Evolutionary conservation across 2,797 vertebrate genomes (phyloP), one percentile per base, ranked within the genome.

Genomic region (Manis javanica): DNA sequence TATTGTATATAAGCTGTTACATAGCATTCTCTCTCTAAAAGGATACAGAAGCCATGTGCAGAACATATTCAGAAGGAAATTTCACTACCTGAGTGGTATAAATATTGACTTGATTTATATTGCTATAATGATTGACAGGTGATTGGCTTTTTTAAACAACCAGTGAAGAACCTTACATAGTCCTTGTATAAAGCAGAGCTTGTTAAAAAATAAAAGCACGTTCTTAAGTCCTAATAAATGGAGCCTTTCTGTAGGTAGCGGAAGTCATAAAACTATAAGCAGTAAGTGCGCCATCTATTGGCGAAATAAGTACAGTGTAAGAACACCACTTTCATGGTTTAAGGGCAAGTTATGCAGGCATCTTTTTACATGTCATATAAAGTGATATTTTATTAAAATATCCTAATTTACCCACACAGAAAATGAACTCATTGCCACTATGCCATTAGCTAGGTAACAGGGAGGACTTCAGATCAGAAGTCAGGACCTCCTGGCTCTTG

Each of bases 231-330:
- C 15, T 24, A 87, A 7, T 63, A 77, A 92, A 82, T 55, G 49
- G 63, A 90, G 46, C 0, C n/a, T 63, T 93, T 91, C 46, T 75
- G 16, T 81, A 71, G 69, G 37, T 59, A 69, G 63, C 21, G 7
- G 71, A 39, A 46, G 29, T 57, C 81, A 51, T 81, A 85, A 91
- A 93, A 19, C 16, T 74, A 2, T 59, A 49, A 98, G 61, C 34
- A 77, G 26, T 87, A 81, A 72, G 91, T 72, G 72, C 55, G 92
- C 97, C 97, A 97, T 89, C 97, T 97, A 85, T 75, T 93, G 97
- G 95, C 53, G 26, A 63, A 87, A 90, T 0, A 85, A 82, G 64
- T 37, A 49, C 49, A 89, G 10, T 86, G 82, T 81, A 92, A 77
- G 37, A 34, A 66, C 1, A 31, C 3, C 1, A 88, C 84, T 83